These are phyloP conservation scores for Drosophila basisetae DNA, from an alignment of 2,888 invertebrate genomes.

Conservation along the genomic window DNA sequence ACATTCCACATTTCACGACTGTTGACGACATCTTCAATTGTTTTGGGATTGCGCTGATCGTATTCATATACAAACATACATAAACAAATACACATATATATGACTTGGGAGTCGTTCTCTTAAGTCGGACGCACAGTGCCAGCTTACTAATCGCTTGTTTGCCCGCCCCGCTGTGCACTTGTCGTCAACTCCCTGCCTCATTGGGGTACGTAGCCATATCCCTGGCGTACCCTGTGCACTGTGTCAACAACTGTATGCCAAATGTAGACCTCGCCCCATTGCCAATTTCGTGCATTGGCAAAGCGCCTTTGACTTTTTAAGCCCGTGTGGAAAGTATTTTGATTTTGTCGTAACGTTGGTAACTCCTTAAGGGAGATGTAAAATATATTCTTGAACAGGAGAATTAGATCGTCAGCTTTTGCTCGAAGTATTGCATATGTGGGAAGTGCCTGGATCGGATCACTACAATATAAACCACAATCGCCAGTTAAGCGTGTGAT, in stretches of 20 bases:
- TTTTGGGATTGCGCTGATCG: conserved; percentile 22
- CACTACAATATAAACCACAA: neutral
- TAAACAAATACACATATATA: neutral
- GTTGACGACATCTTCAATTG: conserved; percentile 39
- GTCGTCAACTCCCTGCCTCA: conserved; percentile 8
- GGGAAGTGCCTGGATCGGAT: neutral
- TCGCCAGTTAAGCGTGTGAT: neutral
- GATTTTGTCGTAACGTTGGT: neutral
- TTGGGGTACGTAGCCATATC: conserved; percentile 3
- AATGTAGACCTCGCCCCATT: neutral
- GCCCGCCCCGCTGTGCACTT: conserved; percentile 7
- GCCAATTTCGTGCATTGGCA: conserved; percentile 1
- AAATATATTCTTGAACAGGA: neutral
- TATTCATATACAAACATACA: neutral
- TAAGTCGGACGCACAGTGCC: conserved; percentile 6
- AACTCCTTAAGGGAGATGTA: neutral
- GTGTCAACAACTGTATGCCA: conserved; percentile 38
- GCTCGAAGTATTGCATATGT: neutral
- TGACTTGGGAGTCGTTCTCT: conserved; percentile 10
- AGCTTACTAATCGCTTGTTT: conserved; percentile 41
- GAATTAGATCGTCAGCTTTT: neutral
- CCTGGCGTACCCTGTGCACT: conserved; percentile 37
- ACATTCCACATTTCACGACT: conserved; percentile 42
- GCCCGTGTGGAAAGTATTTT: neutral
- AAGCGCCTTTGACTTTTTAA: conserved; percentile 30